Percentiles rank a stretch among this genome's conserved stretches.
Conservation (phyloP, 2,797 vertebrate species). For the Dendrocincla tyrannina region DNA sequence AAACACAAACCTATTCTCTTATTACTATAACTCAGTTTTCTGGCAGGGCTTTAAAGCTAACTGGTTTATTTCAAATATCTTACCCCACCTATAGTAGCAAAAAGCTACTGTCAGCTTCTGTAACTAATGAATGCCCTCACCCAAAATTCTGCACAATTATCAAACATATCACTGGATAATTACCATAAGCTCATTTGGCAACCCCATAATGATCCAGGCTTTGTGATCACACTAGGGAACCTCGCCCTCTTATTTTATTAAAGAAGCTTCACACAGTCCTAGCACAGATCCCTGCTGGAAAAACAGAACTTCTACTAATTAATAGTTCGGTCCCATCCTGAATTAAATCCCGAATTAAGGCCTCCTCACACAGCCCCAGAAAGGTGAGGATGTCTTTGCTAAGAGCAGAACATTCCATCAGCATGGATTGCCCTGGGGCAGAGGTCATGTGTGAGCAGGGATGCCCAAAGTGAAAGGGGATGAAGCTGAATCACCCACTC, state of each 20-base stretch:
- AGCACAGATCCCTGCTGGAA: background rate
- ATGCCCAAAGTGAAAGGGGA: background rate
- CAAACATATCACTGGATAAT: constrained; percentile 41
- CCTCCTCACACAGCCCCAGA: background rate
- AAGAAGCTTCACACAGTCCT: constrained; percentile 9
- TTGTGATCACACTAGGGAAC: constrained; percentile 32
- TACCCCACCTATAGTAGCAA: background rate
- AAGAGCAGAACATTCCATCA: background rate
- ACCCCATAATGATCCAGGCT: background rate
- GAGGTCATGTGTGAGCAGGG: background rate
- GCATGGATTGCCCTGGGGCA: background rate
- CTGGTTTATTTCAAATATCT: background rate
- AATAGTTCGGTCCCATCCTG: background rate
- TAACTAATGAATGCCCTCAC: constrained; percentile 2
- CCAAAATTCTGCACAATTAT: background rate
- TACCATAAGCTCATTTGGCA: constrained; percentile 39
- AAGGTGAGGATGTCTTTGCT: constrained; percentile 32
- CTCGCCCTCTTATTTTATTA: constrained; percentile 21
- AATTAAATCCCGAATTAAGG: background rate
- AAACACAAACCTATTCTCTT: background rate
- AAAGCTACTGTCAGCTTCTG: background rate
- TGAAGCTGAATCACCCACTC: background rate
- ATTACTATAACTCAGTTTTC: background rate
- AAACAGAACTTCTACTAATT: constrained; percentile 33
- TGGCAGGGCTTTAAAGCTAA: background rate